Base-by-base conservation (phyloP, 35 echinoderm and acorn worm species). In the Lytechinus pictus region DNA sequence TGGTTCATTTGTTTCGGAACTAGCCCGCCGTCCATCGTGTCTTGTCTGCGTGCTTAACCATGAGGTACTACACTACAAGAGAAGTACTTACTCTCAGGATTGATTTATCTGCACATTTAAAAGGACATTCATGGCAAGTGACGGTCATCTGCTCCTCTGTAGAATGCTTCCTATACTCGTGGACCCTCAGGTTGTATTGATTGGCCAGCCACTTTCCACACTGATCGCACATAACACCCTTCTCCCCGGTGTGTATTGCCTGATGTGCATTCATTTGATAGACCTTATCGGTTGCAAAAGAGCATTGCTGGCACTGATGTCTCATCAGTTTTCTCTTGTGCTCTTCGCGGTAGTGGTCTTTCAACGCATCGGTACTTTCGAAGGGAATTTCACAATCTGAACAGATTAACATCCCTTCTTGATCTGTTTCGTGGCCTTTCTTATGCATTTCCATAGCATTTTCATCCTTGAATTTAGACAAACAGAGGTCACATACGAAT, bases 141-240 rank as follows among this genome's bases (percentile, higher is more conserved):
- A 99, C 96, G 10, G 92, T 96, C 52, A 97, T 99, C 58, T 97
- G 94, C 29, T 96, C 97, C 0, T 97, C 97, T 0, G 97, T 95
- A n/a, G 98, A 96, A 61, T 99, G 98, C 54, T 97, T 94, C 52
- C 98, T 86, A 5, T 94, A 29, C 24, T 94, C 66, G 54, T 99
- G 98, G n/a, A 99, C 95, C 72, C 96, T 97, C 53, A 99, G 95
- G 55, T 99, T 99, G 94, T 99, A 99, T 7, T 93, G 95, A 94
- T 96, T 97, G 33, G 97, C 97, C 96, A 97, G 96, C 86, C 89
- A 58, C 86, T 97, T 97, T 21, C 98, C 98, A 86, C 98, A 99
- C 55, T 96, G 87, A 55, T 99, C 97, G 86, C 97, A 99, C 96
- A 96, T 96, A 86, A 94, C 96, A 66, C 91, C 94, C 54, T 99